Base-by-base conservation (phyloP, 2,888 invertebrate genomes). In the Plemyria rubiginata region DNA sequence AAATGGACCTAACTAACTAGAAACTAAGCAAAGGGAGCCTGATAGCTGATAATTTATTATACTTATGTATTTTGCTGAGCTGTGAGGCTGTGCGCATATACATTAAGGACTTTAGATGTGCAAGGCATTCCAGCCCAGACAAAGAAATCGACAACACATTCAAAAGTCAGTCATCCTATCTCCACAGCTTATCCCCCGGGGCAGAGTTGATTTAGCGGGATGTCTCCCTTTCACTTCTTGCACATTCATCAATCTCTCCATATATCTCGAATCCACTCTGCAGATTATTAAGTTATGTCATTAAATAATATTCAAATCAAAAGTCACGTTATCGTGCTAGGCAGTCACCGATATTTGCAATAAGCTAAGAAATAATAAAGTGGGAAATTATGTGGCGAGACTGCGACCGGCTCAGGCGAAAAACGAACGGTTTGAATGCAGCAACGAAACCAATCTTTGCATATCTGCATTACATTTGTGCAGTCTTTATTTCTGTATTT, bases 151-250 rank as follows among this genome's bases (percentile, higher is more conserved):
- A 40, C 51, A 61, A 61, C 57, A 40, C 52, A 66, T 68, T 62
- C 59, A 69, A 66, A 61, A 62, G 63, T 22, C 60, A 68, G 64
- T 63, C 65, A 62, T 49, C 43, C 53, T 63, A 65, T 69, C 66
- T 60, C 58, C 61, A 57, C 50, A 58, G 60, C 59, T 63, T 54
- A 62, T 65, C 70, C 68, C 66, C 65, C 38, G 55, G 60, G 66
- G 68, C 68, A 56, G 49, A 64, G 57, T 60, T 71, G 70, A 71
- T 70, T 68, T 68, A 71, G 64, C 64, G 54, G 57, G 62, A 62
- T 51, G 70, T 71, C 70, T 70, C 71, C 70, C 71, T 71, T 71
- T 71, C 71, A 70, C 70, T 67, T 64, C 70, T 65, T 64, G 57
- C 65, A 67, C 66, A 67, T 66, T 63, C 69, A 71, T 71, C 70